Conservation (phyloP, 2,113 vertebrate species). For the Tachysurus vachellii region DNA sequence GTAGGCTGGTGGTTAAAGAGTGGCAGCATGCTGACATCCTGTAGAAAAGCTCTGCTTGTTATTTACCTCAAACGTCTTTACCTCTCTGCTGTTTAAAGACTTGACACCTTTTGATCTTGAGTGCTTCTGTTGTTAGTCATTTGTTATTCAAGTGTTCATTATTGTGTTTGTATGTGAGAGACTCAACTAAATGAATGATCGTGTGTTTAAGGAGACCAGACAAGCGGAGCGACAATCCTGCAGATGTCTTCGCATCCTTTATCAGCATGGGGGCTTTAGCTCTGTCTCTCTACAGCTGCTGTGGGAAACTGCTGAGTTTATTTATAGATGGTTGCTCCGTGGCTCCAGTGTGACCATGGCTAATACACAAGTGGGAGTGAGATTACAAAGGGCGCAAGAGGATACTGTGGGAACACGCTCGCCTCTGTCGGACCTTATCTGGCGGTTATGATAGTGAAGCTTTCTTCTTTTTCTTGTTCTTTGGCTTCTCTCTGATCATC, state of each 20-base stretch:
- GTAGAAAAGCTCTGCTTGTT: neutral
- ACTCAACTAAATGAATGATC: neutral
- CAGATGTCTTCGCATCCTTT: conserved; percentile 31
- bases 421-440: conserved; percentile 16
- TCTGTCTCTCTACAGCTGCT: conserved; percentile 14
- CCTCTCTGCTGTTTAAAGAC: neutral
- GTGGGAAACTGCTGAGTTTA: conserved; percentile 65
- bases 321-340: conserved; percentile 45
- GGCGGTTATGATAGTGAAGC: conserved; percentile 14
- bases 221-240: neutral
- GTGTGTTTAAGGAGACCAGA: neutral
- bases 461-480: neutral
- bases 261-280: conserved; percentile 18
- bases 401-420: neutral
- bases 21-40: neutral
- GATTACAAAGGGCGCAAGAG: conserved; percentile 1
- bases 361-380: conserved; percentile 17
- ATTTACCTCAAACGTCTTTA: neutral
- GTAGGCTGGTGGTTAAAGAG: conserved; percentile 19
- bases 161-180: neutral
- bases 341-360: conserved; percentile 4
- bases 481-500: neutral
- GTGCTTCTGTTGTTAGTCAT: no score
- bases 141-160: neutral
- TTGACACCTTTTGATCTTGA: neutral